Base-by-base conservation (phyloP, 2,888 invertebrate species). In the Cantharis lateralis region DNA sequence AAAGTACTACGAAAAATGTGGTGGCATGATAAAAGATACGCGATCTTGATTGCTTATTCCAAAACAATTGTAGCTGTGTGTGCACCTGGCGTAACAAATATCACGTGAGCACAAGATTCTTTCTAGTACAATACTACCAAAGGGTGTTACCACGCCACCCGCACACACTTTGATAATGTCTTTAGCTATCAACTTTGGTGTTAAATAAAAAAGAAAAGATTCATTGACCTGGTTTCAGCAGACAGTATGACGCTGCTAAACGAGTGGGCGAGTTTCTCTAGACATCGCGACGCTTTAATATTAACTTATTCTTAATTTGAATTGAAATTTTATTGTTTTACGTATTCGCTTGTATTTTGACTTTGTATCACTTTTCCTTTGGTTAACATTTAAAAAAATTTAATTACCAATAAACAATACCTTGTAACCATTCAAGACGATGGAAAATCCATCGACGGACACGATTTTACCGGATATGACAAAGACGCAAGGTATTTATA, bases 391-490 rank as follows among this genome's bases (percentile, higher is more conserved):
- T 48, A n/a, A n/a, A 3, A 10, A n/a, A 77, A 76, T 78, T 81
- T 79, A 78, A 81, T 81, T 79, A 79, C 76, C 76, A 73, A 77
- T 77, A 77, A 82, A 82, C 82, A 82, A 85, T 84, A 84, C 83
- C 77, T 84, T 84, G 83, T 81, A 48, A 48, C 84, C 83, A 85
- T 85, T 85, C 84, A 84, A 83, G 84, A 82, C 83, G 78, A 78
- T 79, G 81, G 81, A 82, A 82, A 82, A 81, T 79, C 79, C 81
- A 81, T 80, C 79, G 77, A 76, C 80, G 80, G 84, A 84, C 84
- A 85, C 84, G 82, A 83, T 82, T 83, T 84, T 84, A 82, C 88
- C 88, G 88, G 88, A 88, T 88, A 87, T 87, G 87, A 87, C 85
- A 85, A 87, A 87, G 87, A 87, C 86, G 84, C 84, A 83, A 85